These are phyloP conservation scores for Rotaria socialis DNA, from an alignment of 2,888 invertebrate genomes.

Conservation along the genomic window DNA sequence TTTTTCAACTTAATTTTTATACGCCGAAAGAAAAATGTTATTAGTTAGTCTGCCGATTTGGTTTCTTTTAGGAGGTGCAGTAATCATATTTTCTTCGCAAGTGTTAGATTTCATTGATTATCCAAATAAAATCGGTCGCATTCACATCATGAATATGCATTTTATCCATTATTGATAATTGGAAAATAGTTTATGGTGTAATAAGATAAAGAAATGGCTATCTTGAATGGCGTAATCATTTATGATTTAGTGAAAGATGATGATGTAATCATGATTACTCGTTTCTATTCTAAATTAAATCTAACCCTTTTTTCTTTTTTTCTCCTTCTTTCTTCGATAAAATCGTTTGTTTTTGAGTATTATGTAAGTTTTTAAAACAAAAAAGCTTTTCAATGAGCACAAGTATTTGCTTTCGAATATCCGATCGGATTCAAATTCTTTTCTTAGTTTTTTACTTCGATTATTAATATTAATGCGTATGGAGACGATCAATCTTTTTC, in stretches of 20 bases:
- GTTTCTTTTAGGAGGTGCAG: no score
- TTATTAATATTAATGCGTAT: neutral
- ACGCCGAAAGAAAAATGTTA: no score
- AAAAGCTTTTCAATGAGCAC: neutral
- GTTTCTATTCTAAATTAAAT: neutral
- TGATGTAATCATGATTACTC: neutral
- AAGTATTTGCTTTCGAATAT: neutral
- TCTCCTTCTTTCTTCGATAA: neutral
- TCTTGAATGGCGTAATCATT: neutral
- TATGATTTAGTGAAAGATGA: neutral
- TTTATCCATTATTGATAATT: neutral
- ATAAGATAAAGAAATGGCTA: neutral
- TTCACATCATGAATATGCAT: neutral
- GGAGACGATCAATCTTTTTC: neutral
- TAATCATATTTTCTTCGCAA: no score
- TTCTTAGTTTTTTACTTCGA: neutral
- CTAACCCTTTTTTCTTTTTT: neutral
- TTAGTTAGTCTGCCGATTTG: no score
- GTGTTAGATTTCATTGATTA: neutral
- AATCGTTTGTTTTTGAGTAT: neutral
- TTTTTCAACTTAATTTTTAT: no score
- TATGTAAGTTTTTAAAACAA: neutral
- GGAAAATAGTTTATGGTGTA: neutral
- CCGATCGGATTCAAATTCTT: neutral
- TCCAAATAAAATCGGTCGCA: neutral